A percentile compares a stretch with the other conserved stretches of the same genome.
Evolutionary conservation across 2,113 vertebrate genomes (phyloP).

Genomic region (Phalacrocorax carbo): DNA sequence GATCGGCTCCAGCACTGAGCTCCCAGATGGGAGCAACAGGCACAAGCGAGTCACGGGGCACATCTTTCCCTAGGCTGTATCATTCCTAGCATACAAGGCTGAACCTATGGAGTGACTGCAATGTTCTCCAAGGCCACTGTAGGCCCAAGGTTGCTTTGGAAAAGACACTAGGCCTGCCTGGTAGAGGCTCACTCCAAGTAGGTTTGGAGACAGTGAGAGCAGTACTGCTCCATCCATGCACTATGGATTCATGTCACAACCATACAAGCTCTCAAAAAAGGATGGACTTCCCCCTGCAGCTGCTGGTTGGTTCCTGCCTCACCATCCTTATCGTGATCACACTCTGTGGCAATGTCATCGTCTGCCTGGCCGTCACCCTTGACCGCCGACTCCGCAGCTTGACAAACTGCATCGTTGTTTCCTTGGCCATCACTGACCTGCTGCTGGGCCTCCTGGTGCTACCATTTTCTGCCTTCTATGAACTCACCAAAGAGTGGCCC

Average conservation of each 20-base stretch:
- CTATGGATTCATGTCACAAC: constrained; percentile 51
- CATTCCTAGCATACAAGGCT: neutral
- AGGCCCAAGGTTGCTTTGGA: neutral
- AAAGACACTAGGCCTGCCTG: neutral
- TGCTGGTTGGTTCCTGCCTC: constrained; percentile 76
- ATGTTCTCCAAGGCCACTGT: neutral
- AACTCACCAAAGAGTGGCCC: constrained; percentile 81
- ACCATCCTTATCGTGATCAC: constrained; percentile 82
- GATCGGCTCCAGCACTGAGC: neutral
- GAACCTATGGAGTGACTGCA: neutral
- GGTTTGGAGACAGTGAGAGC: neutral
- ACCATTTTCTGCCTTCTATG: constrained; percentile 88
- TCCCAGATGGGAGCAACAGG: neutral
- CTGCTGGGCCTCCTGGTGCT: constrained; percentile 90
- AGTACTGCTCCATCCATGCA: neutral
- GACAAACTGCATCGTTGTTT: constrained; percentile 94
- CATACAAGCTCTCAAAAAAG: neutral
- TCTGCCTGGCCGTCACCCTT: constrained; percentile 88
- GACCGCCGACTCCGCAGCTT: constrained; percentile 87
- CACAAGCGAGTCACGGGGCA: neutral
- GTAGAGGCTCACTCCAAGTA: neutral
- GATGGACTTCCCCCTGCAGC: constrained; percentile 12
- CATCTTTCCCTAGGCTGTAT: neutral
- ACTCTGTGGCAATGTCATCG: constrained; percentile 87
- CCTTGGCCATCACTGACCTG: constrained; percentile 90